Evolutionary conservation across 2,113 vertebrate species (phyloP).

Genomic region (Hystrix cristata): DNA sequence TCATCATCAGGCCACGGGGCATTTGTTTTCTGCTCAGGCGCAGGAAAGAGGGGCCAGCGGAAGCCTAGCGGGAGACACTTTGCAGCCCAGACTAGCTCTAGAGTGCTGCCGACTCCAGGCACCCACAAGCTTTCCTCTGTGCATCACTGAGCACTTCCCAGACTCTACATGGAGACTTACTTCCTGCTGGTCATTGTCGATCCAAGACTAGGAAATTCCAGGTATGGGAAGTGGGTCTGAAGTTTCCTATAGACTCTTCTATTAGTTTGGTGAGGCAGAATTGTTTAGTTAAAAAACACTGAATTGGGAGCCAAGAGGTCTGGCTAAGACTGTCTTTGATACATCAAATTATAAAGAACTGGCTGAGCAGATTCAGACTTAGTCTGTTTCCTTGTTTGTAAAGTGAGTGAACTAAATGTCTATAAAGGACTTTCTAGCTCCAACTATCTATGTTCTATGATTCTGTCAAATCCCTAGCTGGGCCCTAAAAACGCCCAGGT

Average conservation of each 20-base stretch:
- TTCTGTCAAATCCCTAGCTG: conserved; percentile 43
- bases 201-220: not conserved
- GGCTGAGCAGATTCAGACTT: not conserved
- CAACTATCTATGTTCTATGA: conserved; percentile 58
- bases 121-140: not conserved
- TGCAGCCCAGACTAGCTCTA: not conserved
- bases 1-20: not conserved
- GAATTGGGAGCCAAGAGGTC: not conserved
- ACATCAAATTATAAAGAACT: not conserved
- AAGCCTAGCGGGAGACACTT: not conserved
- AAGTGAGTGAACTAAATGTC: conserved; percentile 7
- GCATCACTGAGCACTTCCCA: not conserved
- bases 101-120: not conserved
- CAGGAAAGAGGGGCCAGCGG: not conserved
- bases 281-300: not conserved
- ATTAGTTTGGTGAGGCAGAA: not conserved
- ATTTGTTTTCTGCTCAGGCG: not conserved
- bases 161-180: not conserved
- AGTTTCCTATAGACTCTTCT: conserved; percentile 25
- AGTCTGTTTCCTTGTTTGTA: conserved; percentile 55
- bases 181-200: conserved; percentile 11
- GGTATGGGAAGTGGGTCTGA: not conserved
- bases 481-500: conserved; percentile 45
- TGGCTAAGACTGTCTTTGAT: not conserved
- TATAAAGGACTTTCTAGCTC: conserved; percentile 71